Base-by-base conservation (phyloP, 2,113 vertebrate genomes). In the Chaetodon auriga region DNA sequence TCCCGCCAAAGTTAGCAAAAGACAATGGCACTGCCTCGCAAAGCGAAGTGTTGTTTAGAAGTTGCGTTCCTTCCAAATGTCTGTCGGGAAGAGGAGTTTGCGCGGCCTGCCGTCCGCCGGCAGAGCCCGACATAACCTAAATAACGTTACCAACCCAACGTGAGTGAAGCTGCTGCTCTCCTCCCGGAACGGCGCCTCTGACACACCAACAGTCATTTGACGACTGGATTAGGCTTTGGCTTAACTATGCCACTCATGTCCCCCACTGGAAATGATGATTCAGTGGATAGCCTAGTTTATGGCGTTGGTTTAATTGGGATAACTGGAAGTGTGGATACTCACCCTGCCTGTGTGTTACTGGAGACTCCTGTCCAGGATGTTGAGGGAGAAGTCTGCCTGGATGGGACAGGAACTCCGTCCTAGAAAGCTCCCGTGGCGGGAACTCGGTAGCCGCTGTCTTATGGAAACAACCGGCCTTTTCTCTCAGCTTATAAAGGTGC, bases 91-190 rank as follows among this genome's bases (percentile, higher is more conserved):
- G 53, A 71, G 38, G 69, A 72, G 54, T 72, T 72, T 58, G 21
- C 16, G 69, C 69, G 69, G 69, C 69, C 69, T 72, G 53, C 69
- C 69, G 53, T 58, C 23, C 53, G 69, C 69, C 69, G 69, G 54
- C 38, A 58, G 53, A 72, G 69, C 69, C 53, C 53, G 53, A 72
- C 15, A 45, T 46, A 30, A 58, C 38, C n/a, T 15, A 72, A 30
- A 21, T 30, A 30, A 30, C 30, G 30, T 7, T 6, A 58, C 4
- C 41, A 19, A 11, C n/a, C 68, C 68, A 12, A 2, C 15, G 38
- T 72, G 69, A 58, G 23, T 18, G 23, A 12, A 16, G 38, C 69
- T 58, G 5, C 23, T n/a, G 69, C 69, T 55, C 2, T 15, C 12
- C 18, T 69, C 25, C 48, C 30, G 18, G 12, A 69, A 48, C 68